Conservation (phyloP, 2,888 invertebrate genomes). For the Protodeltote pygarga region DNA sequence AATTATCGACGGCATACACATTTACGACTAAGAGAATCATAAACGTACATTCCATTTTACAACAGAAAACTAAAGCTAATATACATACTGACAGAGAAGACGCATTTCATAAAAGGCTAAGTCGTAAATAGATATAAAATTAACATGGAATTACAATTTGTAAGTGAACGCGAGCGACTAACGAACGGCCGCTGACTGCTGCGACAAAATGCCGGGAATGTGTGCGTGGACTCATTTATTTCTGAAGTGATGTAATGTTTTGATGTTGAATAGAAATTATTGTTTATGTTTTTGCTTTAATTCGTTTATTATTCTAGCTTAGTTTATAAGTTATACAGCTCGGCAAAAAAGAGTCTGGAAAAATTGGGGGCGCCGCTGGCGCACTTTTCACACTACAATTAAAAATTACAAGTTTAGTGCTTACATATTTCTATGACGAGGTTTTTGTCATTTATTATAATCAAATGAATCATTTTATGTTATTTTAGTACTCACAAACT, state of each 20-base stretch:
- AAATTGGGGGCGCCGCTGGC: too few species aligned
- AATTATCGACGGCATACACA: slow-evolving; percentile 30
- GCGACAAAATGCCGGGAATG: slow-evolving; percentile 44
- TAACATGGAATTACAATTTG: slow-evolving; percentile 75
- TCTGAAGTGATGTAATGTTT: slow-evolving; percentile 40
- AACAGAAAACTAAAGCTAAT: slow-evolving; percentile 37
- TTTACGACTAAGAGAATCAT: slow-evolving; percentile 40
- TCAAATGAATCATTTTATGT: too few species aligned
- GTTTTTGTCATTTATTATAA: too few species aligned
- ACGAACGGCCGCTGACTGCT: slow-evolving; percentile 40
- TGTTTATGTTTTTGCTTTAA: slow-evolving; percentile 28
- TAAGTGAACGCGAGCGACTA: slow-evolving; percentile 46
- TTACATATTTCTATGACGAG: too few species aligned
- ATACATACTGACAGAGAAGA: slow-evolving; percentile 36
- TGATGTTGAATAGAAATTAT: slow-evolving; percentile 33
- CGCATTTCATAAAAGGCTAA: slow-evolving; percentile 54
- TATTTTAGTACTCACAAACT: too few species aligned
- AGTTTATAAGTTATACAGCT: slow-evolving; percentile 7
- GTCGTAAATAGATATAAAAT: slow-evolving; percentile 74
- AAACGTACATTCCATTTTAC: slow-evolving; percentile 43
- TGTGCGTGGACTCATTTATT: slow-evolving; percentile 39
- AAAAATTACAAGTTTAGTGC: too few species aligned
- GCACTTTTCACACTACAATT: too few species aligned
- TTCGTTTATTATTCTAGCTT: slow-evolving; percentile 24
- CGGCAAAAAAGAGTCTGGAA: too few species aligned